Conservation (phyloP, 2,888 invertebrate species). For the Drosophila anomelani region DNA sequence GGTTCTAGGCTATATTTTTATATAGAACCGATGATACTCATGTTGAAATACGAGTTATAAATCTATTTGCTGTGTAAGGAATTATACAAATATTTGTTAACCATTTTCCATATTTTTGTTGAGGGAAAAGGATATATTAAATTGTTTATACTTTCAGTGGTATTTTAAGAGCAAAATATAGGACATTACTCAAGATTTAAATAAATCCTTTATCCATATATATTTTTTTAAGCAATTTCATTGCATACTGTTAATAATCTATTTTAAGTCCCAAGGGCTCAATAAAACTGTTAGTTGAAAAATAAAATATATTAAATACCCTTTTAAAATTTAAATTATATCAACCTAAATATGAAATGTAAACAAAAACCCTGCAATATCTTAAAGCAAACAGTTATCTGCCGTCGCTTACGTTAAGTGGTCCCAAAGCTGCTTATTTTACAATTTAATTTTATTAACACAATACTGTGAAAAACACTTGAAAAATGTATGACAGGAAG, state of each 20-base stretch:
- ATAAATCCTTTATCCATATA: no score
- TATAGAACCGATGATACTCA: not conserved
- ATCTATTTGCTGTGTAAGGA: not conserved
- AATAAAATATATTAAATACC: not conserved
- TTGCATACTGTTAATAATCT: no score
- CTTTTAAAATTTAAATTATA: not conserved
- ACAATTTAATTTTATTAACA: constrained; percentile 57
- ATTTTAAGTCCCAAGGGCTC: not conserved
- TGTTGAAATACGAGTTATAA: no score
- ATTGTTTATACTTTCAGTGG: not conserved
- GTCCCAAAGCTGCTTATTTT: constrained; percentile 23
- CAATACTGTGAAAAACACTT: constrained; percentile 34
- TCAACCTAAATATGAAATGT: not conserved
- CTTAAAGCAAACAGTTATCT: not conserved
- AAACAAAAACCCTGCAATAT: not conserved
- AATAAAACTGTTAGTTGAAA: not conserved
- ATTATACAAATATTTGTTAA: not conserved
- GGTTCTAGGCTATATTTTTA: not conserved
- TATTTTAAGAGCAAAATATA: not conserved
- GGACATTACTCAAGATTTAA: no score
- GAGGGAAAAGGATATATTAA: not conserved
- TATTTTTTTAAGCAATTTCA: no score
- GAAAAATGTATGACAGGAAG: constrained; percentile 58
- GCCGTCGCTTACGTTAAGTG: constrained; percentile 6
- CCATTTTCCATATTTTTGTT: not conserved